Evolutionary conservation across 2,797 vertebrate species (phyloP).

Genomic region (Schizothorax lantsangensis): DNA sequence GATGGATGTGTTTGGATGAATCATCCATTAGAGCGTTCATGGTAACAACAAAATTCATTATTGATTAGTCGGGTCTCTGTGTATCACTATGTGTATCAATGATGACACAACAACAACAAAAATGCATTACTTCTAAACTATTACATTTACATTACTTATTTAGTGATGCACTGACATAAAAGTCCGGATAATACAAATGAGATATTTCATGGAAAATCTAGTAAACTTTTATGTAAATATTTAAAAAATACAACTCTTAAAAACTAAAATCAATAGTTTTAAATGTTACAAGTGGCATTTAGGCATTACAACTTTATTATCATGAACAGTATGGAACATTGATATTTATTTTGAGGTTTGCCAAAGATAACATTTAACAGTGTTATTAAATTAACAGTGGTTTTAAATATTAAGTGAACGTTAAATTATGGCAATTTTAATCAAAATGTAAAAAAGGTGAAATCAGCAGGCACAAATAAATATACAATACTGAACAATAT

Average conservation of each 20-base stretch:
- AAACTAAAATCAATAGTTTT: not conserved
- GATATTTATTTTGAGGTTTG: not conserved
- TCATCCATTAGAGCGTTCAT: not conserved
- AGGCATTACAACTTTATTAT: not conserved
- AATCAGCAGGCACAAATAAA: not conserved
- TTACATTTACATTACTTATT: not conserved
- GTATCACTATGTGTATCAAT: not conserved
- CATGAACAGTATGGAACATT: not conserved
- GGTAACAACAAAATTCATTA: not conserved
- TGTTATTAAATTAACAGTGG: not conserved
- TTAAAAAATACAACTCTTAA: not conserved
- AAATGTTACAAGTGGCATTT: not conserved
- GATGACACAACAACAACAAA: not conserved
- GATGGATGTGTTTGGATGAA: slow-evolving; percentile 1
- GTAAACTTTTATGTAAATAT: not conserved
- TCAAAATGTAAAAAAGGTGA: not conserved
- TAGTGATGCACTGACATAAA: not conserved
- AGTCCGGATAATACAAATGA: not conserved
- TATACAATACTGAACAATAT: not conserved
- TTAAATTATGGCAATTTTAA: too few relatives aligned
- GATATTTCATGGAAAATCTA: not conserved
- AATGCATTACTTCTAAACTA: not conserved
- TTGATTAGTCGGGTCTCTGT: not conserved
- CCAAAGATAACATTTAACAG: not conserved
- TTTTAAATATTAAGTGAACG: not conserved